Percentiles rank a stretch among this genome's conserved stretches.
Evolutionary conservation across 2,113 vertebrate species (phyloP).

Genomic region (Toxotes jaculatrix): DNA sequence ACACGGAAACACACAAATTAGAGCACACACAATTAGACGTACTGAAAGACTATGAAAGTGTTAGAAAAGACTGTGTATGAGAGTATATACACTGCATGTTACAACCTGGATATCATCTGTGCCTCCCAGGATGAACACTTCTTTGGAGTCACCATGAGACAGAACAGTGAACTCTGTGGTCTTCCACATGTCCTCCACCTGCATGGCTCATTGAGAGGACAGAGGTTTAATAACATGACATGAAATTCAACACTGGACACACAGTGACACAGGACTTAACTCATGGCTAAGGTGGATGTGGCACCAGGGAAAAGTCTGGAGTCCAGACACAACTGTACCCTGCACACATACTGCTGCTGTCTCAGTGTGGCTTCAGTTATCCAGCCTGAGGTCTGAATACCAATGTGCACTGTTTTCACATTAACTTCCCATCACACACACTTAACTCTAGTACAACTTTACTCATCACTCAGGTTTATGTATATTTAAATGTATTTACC

Average conservation of each 20-base stretch:
- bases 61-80: background rate
- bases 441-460: background rate
- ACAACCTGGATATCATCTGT: constrained; percentile 89
- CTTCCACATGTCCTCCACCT: constrained; percentile 89
- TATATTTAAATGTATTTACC: too few species aligned
- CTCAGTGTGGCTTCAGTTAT: background rate
- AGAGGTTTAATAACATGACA: background rate
- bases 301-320: background rate
- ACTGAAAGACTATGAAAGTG: background rate
- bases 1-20: constrained; percentile 7
- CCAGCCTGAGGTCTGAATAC: background rate
- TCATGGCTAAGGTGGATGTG: background rate
- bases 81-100: background rate
- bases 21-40: background rate
- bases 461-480: too few species aligned
- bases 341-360: background rate
- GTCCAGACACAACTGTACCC: background rate
- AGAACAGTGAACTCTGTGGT: constrained; percentile 85
- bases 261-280: background rate
- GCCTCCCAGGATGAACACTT: constrained; percentile 88
- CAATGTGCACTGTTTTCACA: background rate
- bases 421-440: background rate
- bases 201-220: background rate
- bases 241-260: background rate
- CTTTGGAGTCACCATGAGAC: constrained; percentile 85